Conservation (phyloP, 2,113 vertebrate genomes). For the Forbesichthys papilliferus region DNA sequence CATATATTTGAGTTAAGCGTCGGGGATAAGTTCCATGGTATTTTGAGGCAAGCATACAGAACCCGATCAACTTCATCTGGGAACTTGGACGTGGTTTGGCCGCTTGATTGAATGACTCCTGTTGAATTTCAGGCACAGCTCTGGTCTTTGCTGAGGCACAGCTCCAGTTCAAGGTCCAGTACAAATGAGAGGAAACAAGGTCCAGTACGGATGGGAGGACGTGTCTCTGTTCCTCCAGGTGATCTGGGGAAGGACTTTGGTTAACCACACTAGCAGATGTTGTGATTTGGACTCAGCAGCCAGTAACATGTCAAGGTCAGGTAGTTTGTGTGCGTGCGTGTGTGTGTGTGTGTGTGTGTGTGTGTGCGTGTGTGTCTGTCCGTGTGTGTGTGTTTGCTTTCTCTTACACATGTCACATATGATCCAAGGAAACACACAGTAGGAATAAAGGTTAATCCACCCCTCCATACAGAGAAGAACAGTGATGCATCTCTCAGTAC, state of each 20-base stretch:
- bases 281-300: conserved; percentile 16
- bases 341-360: not conserved
- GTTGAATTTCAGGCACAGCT: conserved; percentile 3
- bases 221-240: conserved; percentile 15
- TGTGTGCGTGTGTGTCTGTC: not conserved
- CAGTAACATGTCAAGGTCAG: conserved; percentile 14
- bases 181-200: not conserved
- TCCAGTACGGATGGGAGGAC: conserved; percentile 1
- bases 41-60: not conserved
- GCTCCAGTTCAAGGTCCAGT: conserved; percentile 10
- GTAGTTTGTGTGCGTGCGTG: not conserved
- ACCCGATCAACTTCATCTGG: not conserved
- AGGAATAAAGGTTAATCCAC: not conserved
- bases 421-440: conserved; percentile 23
- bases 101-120: conserved; percentile 10
- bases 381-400: not conserved
- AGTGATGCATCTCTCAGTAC: not conserved
- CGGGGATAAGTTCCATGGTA: too few species aligned
- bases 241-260: not conserved
- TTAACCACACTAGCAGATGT: conserved; percentile 33
- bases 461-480: not conserved
- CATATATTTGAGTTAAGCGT: too few species aligned
- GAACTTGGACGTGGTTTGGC: conserved; percentile 1
- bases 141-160: not conserved
- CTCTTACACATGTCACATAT: conserved; percentile 11